Percentiles rank a stretch among this genome's conserved stretches.
Conservation (phyloP, 1,140 invertebrate genomes). For the Drosophila dunni region DNA sequence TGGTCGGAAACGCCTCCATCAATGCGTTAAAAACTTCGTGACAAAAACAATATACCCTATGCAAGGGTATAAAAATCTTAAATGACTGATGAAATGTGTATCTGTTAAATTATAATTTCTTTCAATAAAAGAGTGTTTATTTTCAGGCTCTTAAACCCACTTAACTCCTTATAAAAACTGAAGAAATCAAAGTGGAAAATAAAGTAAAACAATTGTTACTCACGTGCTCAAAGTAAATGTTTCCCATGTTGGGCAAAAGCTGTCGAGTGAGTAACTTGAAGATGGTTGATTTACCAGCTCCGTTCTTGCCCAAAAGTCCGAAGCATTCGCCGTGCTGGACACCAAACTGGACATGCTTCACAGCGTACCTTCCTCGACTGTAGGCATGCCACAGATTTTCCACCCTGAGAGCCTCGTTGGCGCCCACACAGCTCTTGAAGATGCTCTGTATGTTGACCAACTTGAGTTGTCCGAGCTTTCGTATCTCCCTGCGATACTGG, state of each 20-base stretch:
- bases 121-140: too few species aligned
- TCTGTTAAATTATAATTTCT: too few species aligned
- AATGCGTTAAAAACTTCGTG: too few species aligned
- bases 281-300: slow-evolving; percentile 90
- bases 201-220: background rate
- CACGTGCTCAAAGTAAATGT: slow-evolving; percentile 84
- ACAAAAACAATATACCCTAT: too few species aligned
- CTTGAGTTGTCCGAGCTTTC: slow-evolving; percentile 65
- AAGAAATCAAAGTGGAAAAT: too few species aligned
- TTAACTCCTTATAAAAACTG: too few species aligned
- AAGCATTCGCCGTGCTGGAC: slow-evolving; percentile 87
- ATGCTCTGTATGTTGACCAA: slow-evolving; percentile 63
- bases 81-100: too few species aligned
- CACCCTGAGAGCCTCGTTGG: slow-evolving; percentile 63
- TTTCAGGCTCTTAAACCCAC: too few species aligned
- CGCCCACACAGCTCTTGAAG: slow-evolving; percentile 68
- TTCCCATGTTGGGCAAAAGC: slow-evolving; percentile 85
- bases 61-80: too few species aligned
- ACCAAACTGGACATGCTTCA: slow-evolving; percentile 76
- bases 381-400: slow-evolving; percentile 76
- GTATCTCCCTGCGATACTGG: slow-evolving; percentile 50
- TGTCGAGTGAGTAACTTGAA: slow-evolving; percentile 91
- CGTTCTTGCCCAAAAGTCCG: slow-evolving; percentile 91
- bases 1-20: too few species aligned
- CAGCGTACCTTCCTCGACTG: slow-evolving; percentile 64